Base-by-base conservation (phyloP, 2,797 vertebrate genomes). In the Coluber constrictor region DNA sequence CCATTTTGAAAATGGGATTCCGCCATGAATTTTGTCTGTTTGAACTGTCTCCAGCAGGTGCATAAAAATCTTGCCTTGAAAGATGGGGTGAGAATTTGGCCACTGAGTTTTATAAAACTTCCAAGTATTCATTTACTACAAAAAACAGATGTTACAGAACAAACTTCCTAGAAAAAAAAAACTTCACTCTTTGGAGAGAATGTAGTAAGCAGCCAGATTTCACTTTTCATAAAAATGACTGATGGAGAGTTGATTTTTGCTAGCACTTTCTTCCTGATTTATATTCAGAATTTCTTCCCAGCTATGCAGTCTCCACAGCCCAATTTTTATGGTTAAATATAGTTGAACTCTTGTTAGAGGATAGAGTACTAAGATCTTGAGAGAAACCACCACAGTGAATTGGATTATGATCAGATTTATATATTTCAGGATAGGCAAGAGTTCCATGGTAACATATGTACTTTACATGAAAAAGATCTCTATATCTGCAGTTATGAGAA, bases 21-120 rank as follows among this genome's bases (percentile, higher is more conserved):
- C 25, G 32, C 6, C 66, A 54, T 0, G 1, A 47, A 20, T 0
- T 87, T n/a, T 88, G 54, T 92, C 95, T 4, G 3, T 83, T 70
- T 96, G 88, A 74, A 88, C 1, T 57, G 10, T 91, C 92, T 94
- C 79, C 57, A 92, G 87, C 60, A 95, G 86, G 29, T 93, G 90
- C 25, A 55, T 57, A 57, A 93, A 83, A 91, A 86, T 37, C 90
- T 89, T 63, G 47, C 55, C 3, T 1, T 37, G 89, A 93, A 91
- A 43, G 87, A 94, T 43, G 54, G 92, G 70, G 93, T 1, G 56
- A 70, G 20, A 93, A 43, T 47, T 79, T 93, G 90, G 93, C 66
- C 57, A 86, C 89, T 23, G 54, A 91, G 79, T 47, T 15, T 16
- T 0, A 0, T 1, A 91, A 29, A 89, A 18, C 57, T 93, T 29